Evolutionary conservation across 2,797 vertebrate genomes (phyloP).

Genomic region (Erpetoichthys calabaricus): DNA sequence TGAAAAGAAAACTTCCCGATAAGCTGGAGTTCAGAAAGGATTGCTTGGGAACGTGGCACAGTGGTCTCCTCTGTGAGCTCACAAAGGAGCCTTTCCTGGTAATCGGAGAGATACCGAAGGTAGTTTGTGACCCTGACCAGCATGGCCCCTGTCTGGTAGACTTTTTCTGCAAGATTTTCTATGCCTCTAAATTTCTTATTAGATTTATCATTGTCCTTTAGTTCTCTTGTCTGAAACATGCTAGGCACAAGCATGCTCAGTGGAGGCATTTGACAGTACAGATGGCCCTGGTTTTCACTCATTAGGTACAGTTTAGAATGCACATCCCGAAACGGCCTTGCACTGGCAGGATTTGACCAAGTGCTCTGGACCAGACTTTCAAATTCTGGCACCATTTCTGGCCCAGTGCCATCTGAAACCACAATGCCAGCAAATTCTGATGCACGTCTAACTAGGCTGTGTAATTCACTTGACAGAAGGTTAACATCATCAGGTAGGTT

Average conservation of each 20-base stretch:
- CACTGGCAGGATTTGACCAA: slow-evolving; percentile 26
- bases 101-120: slow-evolving; percentile 26
- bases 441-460: slow-evolving; percentile 23
- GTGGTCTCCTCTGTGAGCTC: slow-evolving; percentile 20
- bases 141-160: slow-evolving; percentile 28
- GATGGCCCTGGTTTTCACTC: slow-evolving; percentile 21
- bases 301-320: slow-evolving; percentile 26
- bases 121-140: slow-evolving; percentile 27
- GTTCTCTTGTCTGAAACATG: slow-evolving; percentile 26
- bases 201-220: slow-evolving; percentile 5
- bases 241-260: slow-evolving; percentile 25
- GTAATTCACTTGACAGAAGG: slow-evolving; percentile 18
- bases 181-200: slow-evolving; percentile 19
- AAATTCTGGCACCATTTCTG: slow-evolving; percentile 25
- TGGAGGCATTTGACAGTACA: slow-evolving; percentile 26
- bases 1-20: slow-evolving; percentile 22
- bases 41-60: slow-evolving; percentile 11
- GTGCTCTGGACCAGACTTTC: slow-evolving; percentile 24
- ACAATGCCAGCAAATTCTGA: slow-evolving; percentile 20
- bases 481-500: slow-evolving; percentile 7
- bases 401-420: slow-evolving; percentile 14
- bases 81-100: slow-evolving; percentile 21
- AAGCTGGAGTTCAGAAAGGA: slow-evolving; percentile 23
- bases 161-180: slow-evolving; percentile 21
- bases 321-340: slow-evolving; percentile 18